Conservation (phyloP, 2,797 vertebrate genomes). For the Carcharodon carcharias region DNA sequence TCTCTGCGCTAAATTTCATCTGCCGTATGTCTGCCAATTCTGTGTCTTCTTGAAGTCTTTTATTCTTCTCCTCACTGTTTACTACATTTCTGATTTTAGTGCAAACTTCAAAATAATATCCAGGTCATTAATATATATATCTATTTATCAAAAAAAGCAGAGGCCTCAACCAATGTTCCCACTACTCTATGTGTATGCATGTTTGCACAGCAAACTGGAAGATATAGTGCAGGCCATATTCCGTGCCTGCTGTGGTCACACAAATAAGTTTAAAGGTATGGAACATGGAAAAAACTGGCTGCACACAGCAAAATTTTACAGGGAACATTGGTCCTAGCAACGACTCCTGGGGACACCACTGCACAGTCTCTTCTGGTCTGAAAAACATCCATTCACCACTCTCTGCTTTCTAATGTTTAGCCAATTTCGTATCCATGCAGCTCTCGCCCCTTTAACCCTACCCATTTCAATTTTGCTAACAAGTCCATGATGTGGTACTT, state of each 20-base stretch:
- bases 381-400: background rate
- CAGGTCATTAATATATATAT: background rate
- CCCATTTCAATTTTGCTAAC: background rate
- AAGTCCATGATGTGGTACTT: background rate
- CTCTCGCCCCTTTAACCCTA: background rate
- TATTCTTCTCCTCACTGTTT: background rate
- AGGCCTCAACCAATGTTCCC: background rate
- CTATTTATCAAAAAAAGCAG: background rate
- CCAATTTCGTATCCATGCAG: background rate
- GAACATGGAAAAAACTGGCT: background rate
- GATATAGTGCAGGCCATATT: background rate
- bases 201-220: too few species aligned
- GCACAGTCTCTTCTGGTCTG: background rate
- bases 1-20: background rate
- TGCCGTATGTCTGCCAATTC: background rate
- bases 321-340: too few species aligned
- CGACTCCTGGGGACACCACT: too few species aligned
- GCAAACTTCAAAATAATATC: background rate
- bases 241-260: background rate
- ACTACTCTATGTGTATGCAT: too few species aligned
- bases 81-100: background rate
- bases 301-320: too few species aligned
- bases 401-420: background rate
- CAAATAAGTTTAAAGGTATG: background rate
- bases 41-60: background rate